A percentile compares a stretch with the other conserved stretches of the same genome.
Evolutionary conservation across 2,797 vertebrate genomes (phyloP).

Genomic region (Urocyon cinereoargenteus): DNA sequence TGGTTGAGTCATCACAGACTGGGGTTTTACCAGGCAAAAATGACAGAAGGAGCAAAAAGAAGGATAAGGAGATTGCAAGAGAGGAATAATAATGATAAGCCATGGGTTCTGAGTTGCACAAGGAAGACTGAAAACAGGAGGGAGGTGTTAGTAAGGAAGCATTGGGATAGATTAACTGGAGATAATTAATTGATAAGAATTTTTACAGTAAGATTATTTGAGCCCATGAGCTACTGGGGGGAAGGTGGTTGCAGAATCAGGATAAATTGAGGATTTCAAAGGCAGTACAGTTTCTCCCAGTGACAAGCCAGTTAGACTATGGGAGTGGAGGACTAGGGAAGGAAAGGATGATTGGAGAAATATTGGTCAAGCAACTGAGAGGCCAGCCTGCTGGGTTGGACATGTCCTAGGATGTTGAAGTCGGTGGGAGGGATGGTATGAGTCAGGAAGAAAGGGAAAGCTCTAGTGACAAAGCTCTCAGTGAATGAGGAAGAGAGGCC

Average conservation of each 20-base stretch:
- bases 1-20: constrained; percentile 31
- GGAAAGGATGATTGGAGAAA: neutral
- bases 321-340: neutral
- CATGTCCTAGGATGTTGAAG: neutral
- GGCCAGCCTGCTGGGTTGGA: too few species aligned
- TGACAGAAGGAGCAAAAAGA: neutral
- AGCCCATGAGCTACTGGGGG: neutral
- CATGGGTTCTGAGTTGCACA: neutral
- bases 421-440: neutral
- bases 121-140: neutral
- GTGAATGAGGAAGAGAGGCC: neutral
- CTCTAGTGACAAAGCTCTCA: neutral
- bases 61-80: neutral
- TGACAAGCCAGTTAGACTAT: neutral
- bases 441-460: neutral
- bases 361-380: neutral
- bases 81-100: neutral
- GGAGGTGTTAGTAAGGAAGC: neutral
- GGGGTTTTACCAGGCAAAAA: neutral
- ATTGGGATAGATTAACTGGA: neutral
- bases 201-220: constrained; percentile 13
- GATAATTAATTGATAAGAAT: neutral
- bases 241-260: neutral
- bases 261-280: constrained; percentile 52
- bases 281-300: neutral